Evolutionary conservation across 2,113 vertebrate species (phyloP).

Genomic region (Pseudorectes ferrugineus): DNA sequence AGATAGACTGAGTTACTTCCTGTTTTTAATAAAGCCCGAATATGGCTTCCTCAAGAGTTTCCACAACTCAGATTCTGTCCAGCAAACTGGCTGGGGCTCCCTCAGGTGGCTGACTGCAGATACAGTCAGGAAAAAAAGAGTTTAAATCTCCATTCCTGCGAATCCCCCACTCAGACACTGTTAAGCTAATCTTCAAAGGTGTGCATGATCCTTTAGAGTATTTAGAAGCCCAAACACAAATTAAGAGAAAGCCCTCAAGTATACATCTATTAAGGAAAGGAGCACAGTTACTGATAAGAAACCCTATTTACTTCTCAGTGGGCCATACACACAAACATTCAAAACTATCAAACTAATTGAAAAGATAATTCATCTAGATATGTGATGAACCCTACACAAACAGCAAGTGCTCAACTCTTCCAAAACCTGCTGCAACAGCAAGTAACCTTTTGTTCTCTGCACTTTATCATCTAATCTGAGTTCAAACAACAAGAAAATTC

Average conservation of each 20-base stretch:
- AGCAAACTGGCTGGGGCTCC: neutral
- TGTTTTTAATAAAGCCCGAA: neutral
- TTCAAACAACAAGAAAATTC: neutral
- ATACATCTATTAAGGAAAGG: neutral
- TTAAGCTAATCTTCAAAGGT: neutral
- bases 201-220: neutral
- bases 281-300: neutral
- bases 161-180: neutral
- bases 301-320: neutral
- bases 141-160: neutral
- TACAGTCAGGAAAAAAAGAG: neutral
- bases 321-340: neutral
- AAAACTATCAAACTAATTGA: neutral
- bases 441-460: neutral
- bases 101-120: neutral
- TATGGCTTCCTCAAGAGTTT: neutral
- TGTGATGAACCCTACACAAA: neutral
- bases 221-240: neutral
- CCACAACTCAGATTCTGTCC: neutral
- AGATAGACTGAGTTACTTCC: neutral
- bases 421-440: neutral
- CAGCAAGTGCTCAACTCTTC: neutral
- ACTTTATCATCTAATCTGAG: neutral
- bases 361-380: neutral
- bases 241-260: neutral